Evolutionary conservation across 1,140 invertebrate species (phyloP).

Genomic region (Holcopasites calliopsidis): DNA sequence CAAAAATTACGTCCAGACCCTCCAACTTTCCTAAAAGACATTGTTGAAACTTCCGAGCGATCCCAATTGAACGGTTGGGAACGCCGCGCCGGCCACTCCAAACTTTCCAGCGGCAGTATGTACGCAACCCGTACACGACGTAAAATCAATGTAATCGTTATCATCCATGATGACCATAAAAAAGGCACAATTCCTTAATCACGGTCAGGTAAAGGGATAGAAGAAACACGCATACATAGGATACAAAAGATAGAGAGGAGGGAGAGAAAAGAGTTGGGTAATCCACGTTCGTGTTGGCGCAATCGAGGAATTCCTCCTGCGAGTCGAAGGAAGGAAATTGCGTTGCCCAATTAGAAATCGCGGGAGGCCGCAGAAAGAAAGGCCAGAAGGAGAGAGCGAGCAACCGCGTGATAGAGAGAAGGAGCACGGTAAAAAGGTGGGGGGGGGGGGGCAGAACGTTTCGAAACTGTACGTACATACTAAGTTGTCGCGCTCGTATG

Average conservation of each 20-base stretch:
- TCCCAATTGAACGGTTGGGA: no score
- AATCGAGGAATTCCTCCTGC: constrained; percentile 68
- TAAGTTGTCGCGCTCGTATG: not conserved
- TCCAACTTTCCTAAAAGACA: no score
- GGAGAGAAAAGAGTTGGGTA: constrained; percentile 57
- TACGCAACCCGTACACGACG: no score
- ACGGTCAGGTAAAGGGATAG: no score
- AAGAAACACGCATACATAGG: fast-evolving
- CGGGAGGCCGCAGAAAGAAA: constrained; percentile 65
- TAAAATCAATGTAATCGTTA: no score
- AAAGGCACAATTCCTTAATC: not conserved
- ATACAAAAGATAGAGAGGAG: not conserved
- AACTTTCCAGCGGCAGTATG: no score
- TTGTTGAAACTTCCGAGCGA: no score
- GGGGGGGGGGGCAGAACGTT: not conserved
- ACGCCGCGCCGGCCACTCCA: no score
- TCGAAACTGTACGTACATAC: constrained; percentile 5
- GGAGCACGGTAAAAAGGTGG: not conserved
- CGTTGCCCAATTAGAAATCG: constrained; percentile 73
- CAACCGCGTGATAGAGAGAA: not conserved
- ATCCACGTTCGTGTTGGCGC: constrained; percentile 52
- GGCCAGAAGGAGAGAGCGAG: constrained; percentile 25
- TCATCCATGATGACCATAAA: not conserved
- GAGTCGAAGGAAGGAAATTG: constrained; percentile 73
- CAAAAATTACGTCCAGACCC: no score